phyloP scores from a whole-genome alignment of 2,113 vertebrate genomes.

The Salvelinus namaycush region DNA sequence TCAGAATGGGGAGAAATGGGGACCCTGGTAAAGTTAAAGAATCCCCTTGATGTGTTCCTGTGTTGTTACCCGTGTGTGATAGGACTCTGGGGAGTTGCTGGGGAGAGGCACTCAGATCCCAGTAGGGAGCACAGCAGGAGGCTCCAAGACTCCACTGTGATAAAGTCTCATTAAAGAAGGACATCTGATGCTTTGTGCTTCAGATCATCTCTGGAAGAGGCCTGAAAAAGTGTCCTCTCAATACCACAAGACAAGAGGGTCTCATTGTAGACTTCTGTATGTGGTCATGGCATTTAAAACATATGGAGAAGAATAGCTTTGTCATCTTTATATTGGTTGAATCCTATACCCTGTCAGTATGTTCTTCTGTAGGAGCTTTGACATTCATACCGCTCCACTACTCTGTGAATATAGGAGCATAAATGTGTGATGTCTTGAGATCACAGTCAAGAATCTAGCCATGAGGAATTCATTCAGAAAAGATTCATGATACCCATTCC shows the following conservation, averaged over 20 bases:
- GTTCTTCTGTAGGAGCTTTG: conserved; percentile 19
- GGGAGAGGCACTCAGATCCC: conserved; percentile 57
- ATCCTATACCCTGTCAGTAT: neutral
- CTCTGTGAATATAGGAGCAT: conserved; percentile 38
- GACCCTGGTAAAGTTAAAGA: conserved; percentile 18
- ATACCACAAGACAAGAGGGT: neutral
- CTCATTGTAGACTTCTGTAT: neutral
- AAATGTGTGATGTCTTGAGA: conserved; percentile 31
- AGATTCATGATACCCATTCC: conserved; percentile 59
- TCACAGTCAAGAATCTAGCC: conserved; percentile 52
- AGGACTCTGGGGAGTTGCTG: conserved; percentile 55
- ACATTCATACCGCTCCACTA: conserved; percentile 18
- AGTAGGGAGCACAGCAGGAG: conserved; percentile 37
- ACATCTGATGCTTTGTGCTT: conserved; percentile 42
- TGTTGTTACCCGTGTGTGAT: conserved; percentile 52
- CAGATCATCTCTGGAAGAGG: neutral
- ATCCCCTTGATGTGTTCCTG: conserved; percentile 57
- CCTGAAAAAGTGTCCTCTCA: neutral
- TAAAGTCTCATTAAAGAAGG: conserved; percentile 49
- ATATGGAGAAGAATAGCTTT: conserved; percentile 8
- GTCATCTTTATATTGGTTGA: conserved; percentile 19
- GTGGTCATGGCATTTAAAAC: conserved; percentile 31
- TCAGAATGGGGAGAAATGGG: conserved; percentile 16
- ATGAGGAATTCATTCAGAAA: conserved; percentile 65
- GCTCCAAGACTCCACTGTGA: conserved; percentile 27